phyloP scores from a whole-genome alignment of 92 coral and sea anemone genomes.

The Phenganax subtilis region DNA sequence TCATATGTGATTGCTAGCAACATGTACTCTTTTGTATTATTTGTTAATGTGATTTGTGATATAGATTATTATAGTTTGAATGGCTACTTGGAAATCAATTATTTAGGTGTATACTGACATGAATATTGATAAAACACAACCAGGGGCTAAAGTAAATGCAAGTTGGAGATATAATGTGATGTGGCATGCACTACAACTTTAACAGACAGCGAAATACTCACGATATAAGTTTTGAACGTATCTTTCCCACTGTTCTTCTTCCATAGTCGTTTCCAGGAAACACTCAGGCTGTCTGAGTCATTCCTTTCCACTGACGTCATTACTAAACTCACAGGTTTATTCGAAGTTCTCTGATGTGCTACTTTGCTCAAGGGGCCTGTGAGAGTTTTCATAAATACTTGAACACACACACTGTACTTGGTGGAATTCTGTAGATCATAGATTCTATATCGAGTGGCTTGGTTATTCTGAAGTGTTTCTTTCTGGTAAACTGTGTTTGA shows the following conservation, averaged over 20 bases:
- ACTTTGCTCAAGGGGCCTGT: conserved; percentile 52
- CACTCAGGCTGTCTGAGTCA: conserved; percentile 29
- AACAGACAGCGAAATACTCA: background rate
- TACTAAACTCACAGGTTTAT: conserved; percentile 43
- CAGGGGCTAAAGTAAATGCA: too few relatives aligned
- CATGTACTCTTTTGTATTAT: too few relatives aligned
- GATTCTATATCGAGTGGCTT: conserved; percentile 40
- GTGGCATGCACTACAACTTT: too few relatives aligned
- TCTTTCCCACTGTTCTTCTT: conserved; percentile 34
- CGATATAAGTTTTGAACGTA: background rate
- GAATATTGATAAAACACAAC: too few relatives aligned
- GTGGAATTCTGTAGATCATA: conserved; percentile 62
- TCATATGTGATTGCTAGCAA: too few relatives aligned
- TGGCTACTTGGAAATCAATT: too few relatives aligned
- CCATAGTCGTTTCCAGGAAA: conserved; percentile 34
- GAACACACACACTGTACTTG: conserved; percentile 61
- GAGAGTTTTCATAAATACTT: conserved; percentile 44
- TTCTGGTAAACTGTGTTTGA: conserved; percentile 18
- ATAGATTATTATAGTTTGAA: too few relatives aligned
- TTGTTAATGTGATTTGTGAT: too few relatives aligned
- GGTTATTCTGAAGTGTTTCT: conserved; percentile 31
- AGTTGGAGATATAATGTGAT: too few relatives aligned
- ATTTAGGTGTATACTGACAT: too few relatives aligned
- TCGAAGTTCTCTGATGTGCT: conserved; percentile 47
- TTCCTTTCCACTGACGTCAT: background rate